phyloP scores from a whole-genome alignment of 1,140 invertebrate genomes.

The Eumaeus atala region DNA sequence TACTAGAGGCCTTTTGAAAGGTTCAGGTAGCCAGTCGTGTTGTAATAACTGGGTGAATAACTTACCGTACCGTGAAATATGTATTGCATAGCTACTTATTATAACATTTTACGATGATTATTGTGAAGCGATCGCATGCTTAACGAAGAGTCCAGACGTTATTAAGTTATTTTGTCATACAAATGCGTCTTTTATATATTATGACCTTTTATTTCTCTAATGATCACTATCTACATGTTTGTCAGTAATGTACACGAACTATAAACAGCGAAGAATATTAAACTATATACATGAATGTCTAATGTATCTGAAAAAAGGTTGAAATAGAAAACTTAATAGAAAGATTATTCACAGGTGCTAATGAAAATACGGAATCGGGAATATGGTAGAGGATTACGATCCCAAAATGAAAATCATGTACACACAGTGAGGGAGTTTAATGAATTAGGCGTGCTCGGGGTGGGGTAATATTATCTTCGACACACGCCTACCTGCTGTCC shows the following conservation, averaged over 20 bases:
- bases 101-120: constrained; percentile 23
- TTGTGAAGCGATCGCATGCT: constrained; percentile 23
- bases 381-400: constrained; percentile 30
- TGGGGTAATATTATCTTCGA: constrained; percentile 35
- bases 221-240: constrained; percentile 32
- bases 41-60: constrained; percentile 33
- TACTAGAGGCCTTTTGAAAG: constrained; percentile 52
- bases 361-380: constrained; percentile 45
- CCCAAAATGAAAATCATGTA: constrained; percentile 37
- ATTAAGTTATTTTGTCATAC: constrained; percentile 15
- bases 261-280: constrained; percentile 30
- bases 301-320: constrained; percentile 24
- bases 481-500: constrained; percentile 92
- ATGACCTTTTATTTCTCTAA: constrained; percentile 8
- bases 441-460: constrained; percentile 64
- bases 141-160: constrained; percentile 23
- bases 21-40: constrained; percentile 45
- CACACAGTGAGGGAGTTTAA: constrained; percentile 48
- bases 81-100: constrained; percentile 19
- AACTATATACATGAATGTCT: constrained; percentile 44
- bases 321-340: constrained; percentile 32
- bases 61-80: constrained; percentile 31
- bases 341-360: constrained; percentile 69
- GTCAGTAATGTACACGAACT: constrained; percentile 22
- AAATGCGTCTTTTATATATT: constrained; percentile 19